Evolutionary conservation across 2,888 invertebrate genomes (phyloP), one percentile per base, ranked within the genome.

Genomic region (Strigamia transsilvanica): DNA sequence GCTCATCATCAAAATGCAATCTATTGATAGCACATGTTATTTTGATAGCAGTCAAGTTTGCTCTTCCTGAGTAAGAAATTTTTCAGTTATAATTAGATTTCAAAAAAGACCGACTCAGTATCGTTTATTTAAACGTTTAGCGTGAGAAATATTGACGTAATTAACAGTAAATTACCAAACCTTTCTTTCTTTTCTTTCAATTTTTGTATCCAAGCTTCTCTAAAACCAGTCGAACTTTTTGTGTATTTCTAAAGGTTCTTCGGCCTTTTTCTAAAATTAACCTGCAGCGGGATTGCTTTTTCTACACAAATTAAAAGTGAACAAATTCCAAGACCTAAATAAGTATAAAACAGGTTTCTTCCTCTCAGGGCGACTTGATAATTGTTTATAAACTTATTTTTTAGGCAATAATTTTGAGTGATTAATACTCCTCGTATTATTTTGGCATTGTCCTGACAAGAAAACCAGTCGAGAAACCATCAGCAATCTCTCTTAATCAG

Each of bases 11-110:
- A 73, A 73, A 32, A 32, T 73, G 73, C 73, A 32, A 32, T 73
- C 73, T 73, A 73, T 73, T 73, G 73, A 73, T 73, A 73, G 73
- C 73, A 32, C 73, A 32, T 73, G 73, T 27, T 73, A 73, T 73
- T 32, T 73, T 73, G 73, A 73, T 73, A 73, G 73, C 73, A 73
- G 73, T 32, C 73, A 73, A 32, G 13, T 73, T 73, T 15, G 27
- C 23, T 73, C 73, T 32, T 73, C 73, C 73, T 73, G 32, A 73
- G 15, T 73, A 32, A 32, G 73, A 32, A 73, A 73, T 73, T 73
- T 73, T 32, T 23, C 73, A 73, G 73, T 73, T 73, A 73, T 32
- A 73, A 73, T 73, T 73, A 73, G 73, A 73, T 15, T 73, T 73
- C 27, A 73, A 73, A 73, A 73, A 73, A 6, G 3, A 32, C 27